Conservation (phyloP, 1,140 invertebrate species). For the Diorhabda sublineata region DNA sequence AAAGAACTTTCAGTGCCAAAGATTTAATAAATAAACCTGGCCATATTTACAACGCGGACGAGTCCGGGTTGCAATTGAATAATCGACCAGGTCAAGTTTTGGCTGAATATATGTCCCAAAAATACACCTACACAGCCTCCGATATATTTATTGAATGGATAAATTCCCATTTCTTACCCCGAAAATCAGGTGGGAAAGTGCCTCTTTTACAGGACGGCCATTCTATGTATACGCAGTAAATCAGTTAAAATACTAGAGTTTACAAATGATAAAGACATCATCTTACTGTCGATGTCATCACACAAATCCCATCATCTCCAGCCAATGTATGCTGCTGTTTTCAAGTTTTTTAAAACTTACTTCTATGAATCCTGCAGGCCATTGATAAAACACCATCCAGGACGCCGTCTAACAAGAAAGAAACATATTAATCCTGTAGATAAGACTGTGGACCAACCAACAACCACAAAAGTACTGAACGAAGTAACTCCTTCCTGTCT, state of each 20-base stretch:
- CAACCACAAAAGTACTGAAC: neutral
- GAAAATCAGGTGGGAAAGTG: slow-evolving; percentile 15
- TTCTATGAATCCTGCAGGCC: neutral
- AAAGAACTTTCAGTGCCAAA: no score
- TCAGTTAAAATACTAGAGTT: slow-evolving; percentile 33
- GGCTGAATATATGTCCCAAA: no score
- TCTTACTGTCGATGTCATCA: slow-evolving; percentile 37
- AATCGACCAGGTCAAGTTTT: no score
- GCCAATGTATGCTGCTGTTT: slow-evolving; percentile 27
- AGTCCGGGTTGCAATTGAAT: no score
- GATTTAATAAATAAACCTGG: no score
- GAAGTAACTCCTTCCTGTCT: neutral
- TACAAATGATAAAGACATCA: slow-evolving; percentile 38
- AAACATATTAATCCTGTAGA: neutral
- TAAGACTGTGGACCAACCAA: neutral
- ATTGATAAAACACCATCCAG: neutral
- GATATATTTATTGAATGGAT: slow-evolving; percentile 38
- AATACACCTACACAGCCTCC: neutral
- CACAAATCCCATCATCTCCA: slow-evolving; percentile 42
- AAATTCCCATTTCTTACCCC: slow-evolving; percentile 5
- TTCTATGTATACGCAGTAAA: slow-evolving; percentile 22
- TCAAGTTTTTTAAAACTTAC: neutral
- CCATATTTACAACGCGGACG: no score
- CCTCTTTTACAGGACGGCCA: slow-evolving; percentile 30
- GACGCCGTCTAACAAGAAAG: neutral